Evolutionary conservation across 2,888 invertebrate genomes (phyloP), one percentile per base, ranked within the genome.

Genomic region (Phortica okadai): DNA sequence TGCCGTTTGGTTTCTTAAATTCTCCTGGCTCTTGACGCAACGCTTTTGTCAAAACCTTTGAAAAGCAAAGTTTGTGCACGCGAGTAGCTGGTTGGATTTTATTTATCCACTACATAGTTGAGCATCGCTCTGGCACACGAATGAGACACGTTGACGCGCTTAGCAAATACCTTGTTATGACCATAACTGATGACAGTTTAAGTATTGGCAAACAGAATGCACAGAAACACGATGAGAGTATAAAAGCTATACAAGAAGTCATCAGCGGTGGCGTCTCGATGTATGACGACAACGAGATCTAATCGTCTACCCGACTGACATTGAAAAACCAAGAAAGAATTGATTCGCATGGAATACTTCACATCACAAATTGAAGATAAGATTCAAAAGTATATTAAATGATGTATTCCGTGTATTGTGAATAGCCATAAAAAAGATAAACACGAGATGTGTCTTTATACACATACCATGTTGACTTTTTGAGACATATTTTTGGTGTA

Each of bases 31-130:
- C 74, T 25, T 78, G 76, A 45, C n/a, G 74, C 10, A 74, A 76
- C 66, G 76, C 72, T 11, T 74, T 74, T 21, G 54, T 4, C 69
- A 89, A 6, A 0, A 86, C 88, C 80, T 84, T 78, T 3, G 88
- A 86, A 73, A 87, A 86, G 0, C 21, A 89, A 89, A 75, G 14
- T 25, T 76, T 6, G 21, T 21, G 21, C 21, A 0, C 70, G 74
- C 11, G 64, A 64, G 89, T 88, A 79, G 73, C 74, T 8, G 73
- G 74, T 11, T 80, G 78, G 80, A 70, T 21, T 21, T 21, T 21
- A 21, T 21, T 74, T 6, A 33, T 82, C 59, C 75, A 82, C 41
- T 83, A 80, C 72, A 69, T 33, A n/a, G 78, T 84, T 10, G 80
- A 84, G 66, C 83, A 85, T 78, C 74, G 83, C 21, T 44, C 79